Conservation (phyloP, 2,797 vertebrate genomes). For the Poliocrania exsul region DNA sequence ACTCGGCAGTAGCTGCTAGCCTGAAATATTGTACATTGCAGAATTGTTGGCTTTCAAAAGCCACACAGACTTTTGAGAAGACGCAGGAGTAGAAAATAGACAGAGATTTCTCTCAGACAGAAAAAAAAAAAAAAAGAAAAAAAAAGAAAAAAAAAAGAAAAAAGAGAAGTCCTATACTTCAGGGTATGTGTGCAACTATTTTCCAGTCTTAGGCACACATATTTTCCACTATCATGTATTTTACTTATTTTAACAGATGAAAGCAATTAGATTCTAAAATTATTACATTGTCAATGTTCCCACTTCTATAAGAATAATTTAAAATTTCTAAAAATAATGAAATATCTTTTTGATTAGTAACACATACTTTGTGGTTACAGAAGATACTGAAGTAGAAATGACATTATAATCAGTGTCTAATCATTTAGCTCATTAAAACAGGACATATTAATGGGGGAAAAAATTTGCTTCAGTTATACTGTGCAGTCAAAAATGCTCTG, state of each 20-base stretch:
- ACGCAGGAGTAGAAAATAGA: conserved; percentile 54
- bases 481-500: not conserved
- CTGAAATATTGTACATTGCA: conserved; percentile 50
- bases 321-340: conserved; percentile 56
- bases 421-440: not conserved
- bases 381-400: not conserved
- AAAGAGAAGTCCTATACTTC: not conserved
- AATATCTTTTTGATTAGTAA: conserved; percentile 55
- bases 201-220: conserved; percentile 54
- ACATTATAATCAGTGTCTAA: not conserved
- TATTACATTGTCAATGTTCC: conserved; percentile 38
- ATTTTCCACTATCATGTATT: conserved; percentile 61
- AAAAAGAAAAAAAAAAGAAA: not conserved
- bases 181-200: conserved; percentile 55
- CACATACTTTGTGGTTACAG: conserved; percentile 22
- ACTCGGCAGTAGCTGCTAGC: conserved; percentile 63
- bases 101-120: conserved; percentile 16
- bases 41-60: conserved; percentile 58
- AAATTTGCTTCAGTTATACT: not conserved
- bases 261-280: conserved; percentile 75
- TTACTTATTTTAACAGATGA: conserved; percentile 79
- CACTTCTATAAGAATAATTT: conserved; percentile 26
- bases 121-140: not conserved
- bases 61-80: conserved; percentile 64
- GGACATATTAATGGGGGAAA: not conserved